Evolutionary conservation across 2,888 invertebrate species (phyloP).

Genomic region (Abrostola triplasia): DNA sequence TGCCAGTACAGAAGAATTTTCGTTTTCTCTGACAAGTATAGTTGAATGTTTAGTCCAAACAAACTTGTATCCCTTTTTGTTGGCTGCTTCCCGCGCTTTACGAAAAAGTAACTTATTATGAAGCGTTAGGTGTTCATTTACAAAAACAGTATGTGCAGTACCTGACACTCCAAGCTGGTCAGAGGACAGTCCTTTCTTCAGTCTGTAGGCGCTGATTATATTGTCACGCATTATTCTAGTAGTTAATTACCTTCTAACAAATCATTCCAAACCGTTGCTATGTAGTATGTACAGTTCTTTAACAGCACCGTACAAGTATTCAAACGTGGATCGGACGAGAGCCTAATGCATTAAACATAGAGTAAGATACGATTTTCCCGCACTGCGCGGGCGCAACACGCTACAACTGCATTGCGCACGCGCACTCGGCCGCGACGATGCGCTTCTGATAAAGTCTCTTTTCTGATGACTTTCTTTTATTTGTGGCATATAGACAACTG

Average conservation of each 20-base stretch:
- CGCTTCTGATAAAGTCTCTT: conserved; percentile 72
- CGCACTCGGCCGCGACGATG: conserved; percentile 75
- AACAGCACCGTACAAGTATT: conserved; percentile 61
- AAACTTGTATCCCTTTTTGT: conserved; percentile 1
- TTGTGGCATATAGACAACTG: conserved; percentile 39
- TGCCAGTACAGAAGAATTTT: neutral
- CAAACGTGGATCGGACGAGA: conserved; percentile 51
- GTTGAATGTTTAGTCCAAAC: conserved; percentile 4
- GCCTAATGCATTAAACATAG: conserved; percentile 75
- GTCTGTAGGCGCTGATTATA: neutral
- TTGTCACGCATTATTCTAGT: neutral
- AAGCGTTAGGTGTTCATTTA: conserved; percentile 2
- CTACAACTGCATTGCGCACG: conserved; percentile 73
- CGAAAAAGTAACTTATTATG: conserved; percentile 1
- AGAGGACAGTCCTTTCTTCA: neutral
- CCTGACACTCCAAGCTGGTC: neutral
- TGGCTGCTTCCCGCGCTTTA: conserved; percentile 4
- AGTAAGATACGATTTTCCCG: conserved; percentile 77
- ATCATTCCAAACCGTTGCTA: conserved; percentile 40
- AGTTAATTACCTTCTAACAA: conserved; percentile 8
- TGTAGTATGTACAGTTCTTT: conserved; percentile 61
- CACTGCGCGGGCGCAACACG: conserved; percentile 64
- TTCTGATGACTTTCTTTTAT: conserved; percentile 78
- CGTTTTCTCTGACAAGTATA: neutral
- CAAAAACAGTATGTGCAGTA: neutral